Base-by-base conservation (phyloP, 1,140 invertebrate species). In the Tetranychus urticae region DNA sequence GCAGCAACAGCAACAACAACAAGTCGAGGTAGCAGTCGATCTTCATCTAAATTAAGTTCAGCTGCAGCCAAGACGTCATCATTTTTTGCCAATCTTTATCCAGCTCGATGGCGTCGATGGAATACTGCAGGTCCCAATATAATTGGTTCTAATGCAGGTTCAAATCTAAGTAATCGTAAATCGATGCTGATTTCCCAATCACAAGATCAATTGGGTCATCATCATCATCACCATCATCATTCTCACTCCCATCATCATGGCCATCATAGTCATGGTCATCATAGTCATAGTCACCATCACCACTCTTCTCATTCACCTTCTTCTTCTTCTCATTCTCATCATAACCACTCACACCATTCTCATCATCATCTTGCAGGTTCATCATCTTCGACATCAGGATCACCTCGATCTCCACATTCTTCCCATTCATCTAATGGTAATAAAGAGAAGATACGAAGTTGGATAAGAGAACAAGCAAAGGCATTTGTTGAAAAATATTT, bases 41-140 rank as follows among this genome's bases (percentile, higher is more conserved):
- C 39, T 48, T 63, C 62, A 34, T 62, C 42, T 48, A 65, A 63
- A 63, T 62, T 65, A 8, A 66, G 65, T 60, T 62, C 62, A 52
- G 64, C 65, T 34, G 65, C 66, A 54, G 63, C 66, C 31, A 88
- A 88, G 71, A 85, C 85, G 23, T 82, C 80, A 57, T 81, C 82
- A 63, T 93, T 96, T 75, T 75, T 96, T 63, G 86, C 89, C 39
- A 92, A 85, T 67, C 77, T 96, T 35, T 90, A 97, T 76, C 90
- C 90, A 33, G 84, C 86, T 2, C 79, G 87, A 64, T 91, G 88
- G 87, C 86, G 85, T 37, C 79, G 86, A 56, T 70, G 68, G 65
- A 63, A 60, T 46, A 65, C 66, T 59, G 68, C 66, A 36, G 13
- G 14, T 36, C 36, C 55, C 7, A 39, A 31, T 14, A 56, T 56